Conservation (phyloP, 2,113 vertebrate species). For the Sisor rabdophorus region DNA sequence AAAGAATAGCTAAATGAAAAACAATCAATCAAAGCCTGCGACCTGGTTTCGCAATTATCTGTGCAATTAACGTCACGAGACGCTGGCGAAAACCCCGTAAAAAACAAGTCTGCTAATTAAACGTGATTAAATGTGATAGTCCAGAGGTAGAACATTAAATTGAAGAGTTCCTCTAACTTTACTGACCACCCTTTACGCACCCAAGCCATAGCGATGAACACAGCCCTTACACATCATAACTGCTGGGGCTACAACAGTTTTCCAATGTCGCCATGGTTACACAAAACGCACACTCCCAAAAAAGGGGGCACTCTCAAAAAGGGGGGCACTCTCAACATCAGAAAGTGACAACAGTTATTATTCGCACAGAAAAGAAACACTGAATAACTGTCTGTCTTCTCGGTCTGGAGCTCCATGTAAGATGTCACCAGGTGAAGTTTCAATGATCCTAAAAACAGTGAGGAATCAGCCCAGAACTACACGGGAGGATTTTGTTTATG, state of each 20-base stretch:
- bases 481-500: too few relatives aligned
- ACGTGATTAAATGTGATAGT: conserved; percentile 1
- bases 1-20: conserved; percentile 18
- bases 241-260: neutral
- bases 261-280: neutral
- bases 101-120: conserved; percentile 10
- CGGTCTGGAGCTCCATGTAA: too few relatives aligned
- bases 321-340: too few relatives aligned
- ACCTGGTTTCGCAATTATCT: conserved; percentile 20
- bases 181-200: neutral
- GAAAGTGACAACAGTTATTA: too few relatives aligned
- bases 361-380: too few relatives aligned
- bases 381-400: too few relatives aligned
- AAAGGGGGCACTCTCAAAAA: too few relatives aligned
- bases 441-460: too few relatives aligned
- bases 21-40: conserved; percentile 20
- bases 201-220: neutral
- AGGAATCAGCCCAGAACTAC: too few relatives aligned
- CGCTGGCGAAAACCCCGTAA: neutral
- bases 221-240: neutral
- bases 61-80: conserved; percentile 15
- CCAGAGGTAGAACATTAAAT: neutral
- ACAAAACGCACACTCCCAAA: too few relatives aligned
- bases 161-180: neutral
- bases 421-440: too few relatives aligned